A percentile compares a stretch with the other conserved stretches of the same genome.
These are phyloP conservation scores for Tetragnatha montana DNA, from an alignment of 2,888 invertebrate genomes.

Conservation along the genomic window DNA sequence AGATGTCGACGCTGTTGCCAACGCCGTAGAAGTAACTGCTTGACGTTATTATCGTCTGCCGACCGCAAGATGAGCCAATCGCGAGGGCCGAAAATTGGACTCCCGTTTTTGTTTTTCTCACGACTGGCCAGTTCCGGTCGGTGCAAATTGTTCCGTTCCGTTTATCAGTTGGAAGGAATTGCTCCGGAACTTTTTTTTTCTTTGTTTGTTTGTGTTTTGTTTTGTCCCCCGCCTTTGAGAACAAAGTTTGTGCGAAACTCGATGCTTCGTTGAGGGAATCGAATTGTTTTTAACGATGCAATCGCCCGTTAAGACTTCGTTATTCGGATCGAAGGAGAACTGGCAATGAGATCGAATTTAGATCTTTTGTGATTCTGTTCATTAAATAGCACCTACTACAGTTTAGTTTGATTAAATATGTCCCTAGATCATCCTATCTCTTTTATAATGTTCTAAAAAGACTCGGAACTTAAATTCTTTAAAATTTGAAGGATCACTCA, in stretches of 20 bases:
- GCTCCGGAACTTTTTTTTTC: conserved; percentile 12
- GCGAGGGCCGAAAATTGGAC: conserved; percentile 63
- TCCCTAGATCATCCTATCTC: too few species aligned
- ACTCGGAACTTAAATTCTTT: too few species aligned
- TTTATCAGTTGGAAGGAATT: conserved; percentile 26
- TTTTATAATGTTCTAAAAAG: too few species aligned
- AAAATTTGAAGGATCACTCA: too few species aligned
- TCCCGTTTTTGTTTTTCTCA: conserved; percentile 41
- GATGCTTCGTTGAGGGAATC: conserved; percentile 12
- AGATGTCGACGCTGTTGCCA: conserved; percentile 51
- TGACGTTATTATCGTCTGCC: conserved; percentile 62
- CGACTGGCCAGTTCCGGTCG: conserved; percentile 40
- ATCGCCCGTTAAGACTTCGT: conserved; percentile 38
- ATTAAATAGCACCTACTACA: neutral
- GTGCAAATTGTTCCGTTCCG: conserved; percentile 48
- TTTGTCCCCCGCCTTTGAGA: neutral
- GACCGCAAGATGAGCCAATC: conserved; percentile 65
- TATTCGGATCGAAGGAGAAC: neutral
- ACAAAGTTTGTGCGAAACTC: conserved; percentile 30
- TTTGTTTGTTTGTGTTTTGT: conserved; percentile 18
- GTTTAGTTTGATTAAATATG: too few species aligned
- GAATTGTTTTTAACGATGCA: conserved; percentile 43
- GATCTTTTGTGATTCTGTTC: neutral
- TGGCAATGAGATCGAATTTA: neutral
- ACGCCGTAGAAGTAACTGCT: conserved; percentile 36